A percentile compares a stretch with the other conserved stretches of the same genome.
Evolutionary conservation across 2,113 vertebrate genomes (phyloP).

Genomic region (Rostratula benghalensis): DNA sequence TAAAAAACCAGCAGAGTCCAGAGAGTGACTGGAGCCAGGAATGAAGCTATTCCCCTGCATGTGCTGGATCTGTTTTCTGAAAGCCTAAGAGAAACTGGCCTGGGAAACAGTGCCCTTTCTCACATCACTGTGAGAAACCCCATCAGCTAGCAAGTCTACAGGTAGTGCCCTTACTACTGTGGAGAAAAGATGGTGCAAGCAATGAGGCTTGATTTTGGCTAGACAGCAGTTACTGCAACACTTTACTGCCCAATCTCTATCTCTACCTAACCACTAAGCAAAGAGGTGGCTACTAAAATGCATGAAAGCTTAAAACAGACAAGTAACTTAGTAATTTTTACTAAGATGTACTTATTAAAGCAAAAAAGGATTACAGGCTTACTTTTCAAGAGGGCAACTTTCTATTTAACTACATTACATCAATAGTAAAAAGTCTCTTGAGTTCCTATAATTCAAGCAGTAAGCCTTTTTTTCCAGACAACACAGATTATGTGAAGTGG

Average conservation of each 20-base stretch:
- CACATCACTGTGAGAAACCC: background rate
- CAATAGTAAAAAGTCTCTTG: conserved; percentile 1
- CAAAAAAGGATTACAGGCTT: conserved; percentile 27
- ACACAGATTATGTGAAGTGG: background rate
- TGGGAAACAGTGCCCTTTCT: background rate
- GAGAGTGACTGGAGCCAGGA: background rate
- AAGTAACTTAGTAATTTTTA: background rate
- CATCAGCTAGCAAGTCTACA: background rate
- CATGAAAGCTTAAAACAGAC: background rate
- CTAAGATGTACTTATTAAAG: background rate
- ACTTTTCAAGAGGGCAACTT: background rate
- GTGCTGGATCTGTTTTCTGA: background rate
- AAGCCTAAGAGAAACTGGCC: background rate
- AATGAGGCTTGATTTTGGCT: background rate
- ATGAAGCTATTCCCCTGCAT: background rate
- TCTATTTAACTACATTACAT: conserved; percentile 13
- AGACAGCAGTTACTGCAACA: background rate
- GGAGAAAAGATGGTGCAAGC: background rate
- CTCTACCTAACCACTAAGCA: background rate
- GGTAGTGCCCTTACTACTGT: accelerated
- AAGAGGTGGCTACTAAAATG: background rate
- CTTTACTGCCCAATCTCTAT: background rate
- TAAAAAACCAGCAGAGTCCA: background rate
- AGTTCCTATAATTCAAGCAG: background rate
- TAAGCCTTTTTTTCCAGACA: background rate